Base-by-base conservation (phyloP, 2,797 vertebrate genomes). In the Buphagus erythrorhynchus region DNA sequence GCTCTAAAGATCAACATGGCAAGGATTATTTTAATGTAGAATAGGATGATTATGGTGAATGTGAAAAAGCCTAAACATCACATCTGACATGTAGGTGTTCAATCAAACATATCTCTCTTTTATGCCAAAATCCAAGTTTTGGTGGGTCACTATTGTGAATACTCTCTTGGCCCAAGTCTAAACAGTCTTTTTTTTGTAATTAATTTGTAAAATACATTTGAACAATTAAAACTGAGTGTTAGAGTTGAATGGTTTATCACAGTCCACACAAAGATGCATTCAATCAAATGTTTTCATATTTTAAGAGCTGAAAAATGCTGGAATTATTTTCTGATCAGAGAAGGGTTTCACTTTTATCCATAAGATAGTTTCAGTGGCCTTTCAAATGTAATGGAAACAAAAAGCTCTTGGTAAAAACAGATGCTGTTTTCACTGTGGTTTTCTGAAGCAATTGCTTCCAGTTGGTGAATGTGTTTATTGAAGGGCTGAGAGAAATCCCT, bases 401-500 rank as follows among this genome's bases (percentile, higher is more conserved):
- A 93, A 96, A 95, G 49, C 83, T 97, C 78, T 96, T 87, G 82
- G 88, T 96, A 95, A 89, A 96, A 93, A 52, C 61, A 96, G 84
- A 92, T 6, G 2, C 61, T 89, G 79, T 95, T 95, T 96, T 88
- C 93, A 84, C 82, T 96, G 93, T 73, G 93, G 85, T 95, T 97
- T 96, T 97, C 58, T 73, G 94, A 95, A 95, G 90, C 96, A 97
- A 97, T 96, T 95, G 82, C 90, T 97, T 97, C 94, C 83, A 97
- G 90, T 95, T 95, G 87, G 78, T 95, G 82, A 94, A 93, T 88
- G 66, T 71, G 58, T 94, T 97, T 97, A 94, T 86, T 94, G 73
- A 92, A 95, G 81, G 63, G 52, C 52, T 88, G 66, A 90, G 69
- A 95, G 77, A 96, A 96, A 96, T 94, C 81, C 91, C 91, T 97